Base-by-base conservation (phyloP, 2,888 invertebrate species). In the Tenodera sinensis region DNA sequence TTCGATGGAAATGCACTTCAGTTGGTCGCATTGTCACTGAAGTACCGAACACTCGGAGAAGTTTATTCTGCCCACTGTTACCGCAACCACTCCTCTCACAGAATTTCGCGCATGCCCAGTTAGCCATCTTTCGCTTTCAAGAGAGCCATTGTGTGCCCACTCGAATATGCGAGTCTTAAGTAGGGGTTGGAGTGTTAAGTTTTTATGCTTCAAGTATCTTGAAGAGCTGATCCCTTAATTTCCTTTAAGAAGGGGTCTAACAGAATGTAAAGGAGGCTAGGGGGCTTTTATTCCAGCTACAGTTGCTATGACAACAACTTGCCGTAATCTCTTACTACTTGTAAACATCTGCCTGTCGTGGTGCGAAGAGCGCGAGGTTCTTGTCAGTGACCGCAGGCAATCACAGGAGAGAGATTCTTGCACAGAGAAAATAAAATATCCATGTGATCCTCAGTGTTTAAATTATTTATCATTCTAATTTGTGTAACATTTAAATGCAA, bases 131-230 rank as follows among this genome's bases (percentile, higher is more conserved):
- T 15, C 20, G 54, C 54, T 54, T 54, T 54, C 54, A 54, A 54
- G 54, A 71, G 54, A 71, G 20, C 20, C 54, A 71, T 71, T 71
- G 54, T 71, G 54, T 71, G 25, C 54, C 54, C 54, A 71, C 54
- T 71, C 54, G 54, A 71, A 54, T 15, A 54, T 54, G 54, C 15
- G 54, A 54, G 54, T 0, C 54, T 54, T 54, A 15, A 54, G 54
- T 54, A 54, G 54, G 54, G 54, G 54, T 0, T 25, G 25, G 86
- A 86, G 86, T 86, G 86, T 71, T 86, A 86, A 86, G 71, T 86
- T 28, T 47, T 86, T 28, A 86, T 81, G 86, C 86, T 86, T 86
- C 28, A 86, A 86, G 86, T 71, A 86, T 54, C 27, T 71, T 86
- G 28, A 86, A 86, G 71, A 71, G 71, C 86, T 28, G 54, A 86